A percentile compares a stretch with the other conserved stretches of the same genome.
These are phyloP conservation scores for Nanorana parkeri DNA, from an alignment of 2,113 vertebrate genomes.

Conservation along the genomic window DNA sequence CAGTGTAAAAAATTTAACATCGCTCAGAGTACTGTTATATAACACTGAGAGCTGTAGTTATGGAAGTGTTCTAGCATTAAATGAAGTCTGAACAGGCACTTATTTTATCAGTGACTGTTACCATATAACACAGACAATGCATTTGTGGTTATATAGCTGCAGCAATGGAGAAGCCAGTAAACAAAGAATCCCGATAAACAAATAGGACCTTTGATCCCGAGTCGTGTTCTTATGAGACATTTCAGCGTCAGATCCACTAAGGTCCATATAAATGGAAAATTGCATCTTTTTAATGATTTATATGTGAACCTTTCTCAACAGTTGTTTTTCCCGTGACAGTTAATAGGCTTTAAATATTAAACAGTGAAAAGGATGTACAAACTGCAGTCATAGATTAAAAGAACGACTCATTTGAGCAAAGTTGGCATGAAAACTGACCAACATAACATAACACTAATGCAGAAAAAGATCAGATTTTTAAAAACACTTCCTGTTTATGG, in stretches of 20 bases:
- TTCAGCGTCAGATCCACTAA: not conserved
- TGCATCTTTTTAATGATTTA: not conserved
- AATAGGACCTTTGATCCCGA: not conserved
- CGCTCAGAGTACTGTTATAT: constrained; percentile 18
- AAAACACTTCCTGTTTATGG: no score
- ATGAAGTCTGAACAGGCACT: constrained; percentile 25
- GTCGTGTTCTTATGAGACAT: not conserved
- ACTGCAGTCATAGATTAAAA: no score
- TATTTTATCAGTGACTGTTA: constrained; percentile 12
- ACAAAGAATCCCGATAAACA: not conserved
- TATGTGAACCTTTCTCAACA: not conserved
- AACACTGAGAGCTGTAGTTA: not conserved
- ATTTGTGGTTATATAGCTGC: constrained; percentile 22
- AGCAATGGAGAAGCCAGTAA: constrained; percentile 24
- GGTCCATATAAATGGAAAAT: not conserved
- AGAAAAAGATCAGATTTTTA: no score
- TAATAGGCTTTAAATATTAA: no score
- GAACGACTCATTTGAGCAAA: no score
- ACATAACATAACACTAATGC: no score
- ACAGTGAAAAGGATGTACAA: no score
- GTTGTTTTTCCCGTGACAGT: no score
- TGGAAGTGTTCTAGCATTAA: constrained; percentile 40
- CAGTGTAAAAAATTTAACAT: constrained; percentile 28
- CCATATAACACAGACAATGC: constrained; percentile 40
- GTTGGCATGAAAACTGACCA: no score